A percentile compares a stretch with the other conserved stretches of the same genome.
Conservation (phyloP, 2,888 invertebrate genomes). For the Diloba caeruleocephala region DNA sequence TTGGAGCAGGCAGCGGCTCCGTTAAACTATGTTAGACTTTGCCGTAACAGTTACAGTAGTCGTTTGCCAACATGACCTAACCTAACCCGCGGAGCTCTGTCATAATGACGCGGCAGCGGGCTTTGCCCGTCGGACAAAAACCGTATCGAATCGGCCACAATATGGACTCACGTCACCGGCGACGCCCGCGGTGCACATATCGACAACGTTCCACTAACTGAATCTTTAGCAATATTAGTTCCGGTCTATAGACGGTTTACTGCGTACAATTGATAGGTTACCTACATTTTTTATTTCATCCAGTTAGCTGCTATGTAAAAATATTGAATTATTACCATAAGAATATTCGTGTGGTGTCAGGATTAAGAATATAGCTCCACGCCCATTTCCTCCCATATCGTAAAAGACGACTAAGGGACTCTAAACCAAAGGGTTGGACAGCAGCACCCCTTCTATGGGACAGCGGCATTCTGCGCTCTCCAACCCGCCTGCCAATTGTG, state of each 20-base stretch:
- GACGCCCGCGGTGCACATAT: constrained; percentile 58
- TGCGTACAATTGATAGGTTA: constrained; percentile 17
- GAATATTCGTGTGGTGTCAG: too few species aligned
- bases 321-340: too few species aligned
- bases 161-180: constrained; percentile 60
- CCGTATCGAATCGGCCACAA: constrained; percentile 80
- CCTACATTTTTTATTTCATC: constrained; percentile 15
- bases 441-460: too few species aligned
- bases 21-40: constrained; percentile 13
- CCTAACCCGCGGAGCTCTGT: constrained; percentile 68
- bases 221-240: constrained; percentile 37
- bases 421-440: too few species aligned
- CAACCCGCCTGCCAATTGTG: too few species aligned
- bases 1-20: neutral
- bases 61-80: constrained; percentile 65
- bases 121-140: constrained; percentile 70
- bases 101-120: constrained; percentile 66
- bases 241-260: constrained; percentile 33
- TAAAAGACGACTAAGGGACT: too few species aligned
- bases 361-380: too few species aligned
- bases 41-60: constrained; percentile 46
- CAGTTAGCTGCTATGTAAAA: too few species aligned
- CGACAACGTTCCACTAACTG: constrained; percentile 41
- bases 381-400: too few species aligned
- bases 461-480: too few species aligned